Percentiles rank a stretch among this genome's conserved stretches.
phyloP scores from a whole-genome alignment of 2,888 invertebrate species.

The Teinopalpus imperialis region DNA sequence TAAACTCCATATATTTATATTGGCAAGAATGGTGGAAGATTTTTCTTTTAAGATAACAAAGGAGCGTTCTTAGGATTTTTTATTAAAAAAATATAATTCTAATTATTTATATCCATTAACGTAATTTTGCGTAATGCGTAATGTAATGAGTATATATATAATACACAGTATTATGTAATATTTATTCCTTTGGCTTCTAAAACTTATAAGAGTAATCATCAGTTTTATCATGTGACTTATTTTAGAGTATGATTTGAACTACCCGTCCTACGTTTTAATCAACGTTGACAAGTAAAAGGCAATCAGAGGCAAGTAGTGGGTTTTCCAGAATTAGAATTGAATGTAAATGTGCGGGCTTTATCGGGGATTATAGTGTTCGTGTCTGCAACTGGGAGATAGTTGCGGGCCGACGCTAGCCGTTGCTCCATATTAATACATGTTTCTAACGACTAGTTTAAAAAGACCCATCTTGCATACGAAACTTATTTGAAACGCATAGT shows the following conservation, averaged over 20 bases:
- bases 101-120: too few relatives aligned
- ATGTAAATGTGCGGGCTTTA: constrained; percentile 84
- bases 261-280: constrained; percentile 61
- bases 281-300: constrained; percentile 70
- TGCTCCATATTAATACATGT: constrained; percentile 57
- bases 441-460: constrained; percentile 40
- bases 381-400: constrained; percentile 78
- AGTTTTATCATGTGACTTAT: too few relatives aligned
- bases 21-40: background rate
- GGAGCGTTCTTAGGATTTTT: too few relatives aligned
- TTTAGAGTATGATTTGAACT: background rate
- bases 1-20: constrained; percentile 36
- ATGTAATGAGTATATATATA: too few relatives aligned
- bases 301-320: constrained; percentile 73
- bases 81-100: too few relatives aligned
- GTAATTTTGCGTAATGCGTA: too few relatives aligned
- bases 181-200: too few relatives aligned
- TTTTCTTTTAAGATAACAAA: background rate
- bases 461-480: constrained; percentile 33
- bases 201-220: too few relatives aligned
- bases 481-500: too few relatives aligned
- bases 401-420: constrained; percentile 59
- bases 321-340: constrained; percentile 79
- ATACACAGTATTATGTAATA: too few relatives aligned
- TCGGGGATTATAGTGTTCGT: constrained; percentile 82